Evolutionary conservation across 2,113 vertebrate genomes (phyloP).

Genomic region (Lycaon pictus): DNA sequence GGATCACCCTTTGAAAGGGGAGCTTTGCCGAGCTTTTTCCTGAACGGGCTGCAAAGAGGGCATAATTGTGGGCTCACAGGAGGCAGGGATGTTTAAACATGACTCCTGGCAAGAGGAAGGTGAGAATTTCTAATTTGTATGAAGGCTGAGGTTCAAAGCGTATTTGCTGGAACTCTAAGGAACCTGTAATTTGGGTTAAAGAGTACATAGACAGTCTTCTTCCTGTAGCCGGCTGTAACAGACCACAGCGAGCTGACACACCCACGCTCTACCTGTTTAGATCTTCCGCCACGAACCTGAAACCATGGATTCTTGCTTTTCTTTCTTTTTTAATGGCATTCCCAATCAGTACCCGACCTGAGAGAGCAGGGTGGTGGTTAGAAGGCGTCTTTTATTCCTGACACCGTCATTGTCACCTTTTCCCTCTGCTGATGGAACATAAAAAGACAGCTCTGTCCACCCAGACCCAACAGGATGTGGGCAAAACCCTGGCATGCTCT

Average conservation of each 20-base stretch:
- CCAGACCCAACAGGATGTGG: background rate
- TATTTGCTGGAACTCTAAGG: background rate
- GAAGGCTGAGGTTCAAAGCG: conserved; percentile 46
- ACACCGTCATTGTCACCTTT: background rate
- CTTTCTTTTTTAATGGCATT: background rate
- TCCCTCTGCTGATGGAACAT: background rate
- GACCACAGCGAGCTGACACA: background rate
- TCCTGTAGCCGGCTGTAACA: background rate
- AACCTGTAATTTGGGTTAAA: conserved; percentile 54
- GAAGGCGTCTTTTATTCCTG: background rate
- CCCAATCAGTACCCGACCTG: background rate
- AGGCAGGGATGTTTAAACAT: background rate
- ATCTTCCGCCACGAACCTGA: background rate
- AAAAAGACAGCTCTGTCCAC: background rate
- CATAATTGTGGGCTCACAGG: background rate
- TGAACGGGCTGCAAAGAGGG: background rate
- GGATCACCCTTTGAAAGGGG: background rate
- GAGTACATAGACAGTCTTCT: background rate
- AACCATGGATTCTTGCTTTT: background rate
- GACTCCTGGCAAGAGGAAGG: background rate
- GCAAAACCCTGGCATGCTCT: background rate
- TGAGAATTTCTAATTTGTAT: background rate
- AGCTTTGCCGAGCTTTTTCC: background rate
- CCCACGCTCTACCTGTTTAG: background rate
- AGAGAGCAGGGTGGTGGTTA: background rate